Base-by-base conservation (phyloP, 2,888 invertebrate species). In the Orthosia gracilis region DNA sequence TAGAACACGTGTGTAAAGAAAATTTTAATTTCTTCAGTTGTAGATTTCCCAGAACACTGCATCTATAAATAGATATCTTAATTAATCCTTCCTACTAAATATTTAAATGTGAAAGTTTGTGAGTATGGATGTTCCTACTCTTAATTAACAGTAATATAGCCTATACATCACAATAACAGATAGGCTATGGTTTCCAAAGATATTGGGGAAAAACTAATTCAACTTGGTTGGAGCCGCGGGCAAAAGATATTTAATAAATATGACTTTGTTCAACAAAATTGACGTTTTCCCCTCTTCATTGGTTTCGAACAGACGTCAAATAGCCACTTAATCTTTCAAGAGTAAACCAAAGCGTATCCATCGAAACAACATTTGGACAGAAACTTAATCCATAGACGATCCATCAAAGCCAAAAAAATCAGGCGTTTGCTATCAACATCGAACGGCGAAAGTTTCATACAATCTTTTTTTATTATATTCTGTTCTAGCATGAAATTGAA, bases 401-500 rank as follows among this genome's bases (percentile, higher is more conserved):
- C 89, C 87, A 90, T 91, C 91, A 90, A 79, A 82, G 79, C 74
- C 78, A 70, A 83, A 85, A 74, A 84, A 85, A 85, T 85, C 84
- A 75, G 80, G 76, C 62, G 76, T 78, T 83, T 80, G 80, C 67
- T 76, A 80, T 77, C 71, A 77, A 76, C 68, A 76, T 64, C 47
- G 64, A 80, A 69, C 52, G 18, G 66, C 54, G 67, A 76, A 70
- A 73, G 47, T 80, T 83, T 74, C 55, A 57, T 47, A 61, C 65
- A 73, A 71, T 71, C 55, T 65, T 71, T 71, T 61, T 40, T 18
- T 73, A 62, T 63, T 63, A 61, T 61, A 67, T 58, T 69, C 52
- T 61, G 54, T 78, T 81, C 47, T 47, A 62, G 66, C 70, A 70
- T 68, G 73, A 71, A 76, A 80, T 79, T 83, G 69, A 69, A 72